These are phyloP conservation scores for Heterodera filipjevi DNA, from an alignment of 2,888 invertebrate species.

Conservation along the genomic window DNA sequence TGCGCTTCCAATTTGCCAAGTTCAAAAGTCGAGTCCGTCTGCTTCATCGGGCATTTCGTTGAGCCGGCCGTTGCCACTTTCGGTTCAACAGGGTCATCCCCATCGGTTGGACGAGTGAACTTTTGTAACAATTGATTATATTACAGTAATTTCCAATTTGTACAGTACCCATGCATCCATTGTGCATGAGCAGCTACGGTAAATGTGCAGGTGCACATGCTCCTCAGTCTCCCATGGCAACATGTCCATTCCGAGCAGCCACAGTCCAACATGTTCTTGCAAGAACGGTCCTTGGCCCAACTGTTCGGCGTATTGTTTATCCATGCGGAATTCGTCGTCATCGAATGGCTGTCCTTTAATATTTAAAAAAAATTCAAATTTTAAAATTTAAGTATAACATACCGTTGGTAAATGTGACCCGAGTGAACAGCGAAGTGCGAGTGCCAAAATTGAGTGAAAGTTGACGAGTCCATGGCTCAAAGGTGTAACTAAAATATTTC, in stretches of 20 bases:
- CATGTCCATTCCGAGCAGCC: background rate
- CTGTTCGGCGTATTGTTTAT: background rate
- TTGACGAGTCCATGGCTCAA: too few species aligned
- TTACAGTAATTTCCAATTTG: background rate
- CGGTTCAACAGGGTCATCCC: background rate
- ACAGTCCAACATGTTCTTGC: background rate
- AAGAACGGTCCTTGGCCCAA: background rate
- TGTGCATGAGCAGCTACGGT: background rate
- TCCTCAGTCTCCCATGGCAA: background rate
- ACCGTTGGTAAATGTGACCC: too few species aligned
- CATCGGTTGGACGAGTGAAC: background rate
- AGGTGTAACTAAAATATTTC: background rate
- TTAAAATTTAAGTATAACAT: background rate
- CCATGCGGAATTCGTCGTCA: background rate
- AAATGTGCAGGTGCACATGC: background rate
- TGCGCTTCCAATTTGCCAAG: background rate
- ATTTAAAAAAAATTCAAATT: background rate
- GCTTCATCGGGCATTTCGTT: background rate
- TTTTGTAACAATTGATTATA: background rate
- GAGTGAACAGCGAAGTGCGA: too few species aligned
- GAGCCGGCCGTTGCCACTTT: background rate
- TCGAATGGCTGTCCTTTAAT: too few species aligned
- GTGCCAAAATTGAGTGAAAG: too few species aligned
- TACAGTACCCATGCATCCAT: background rate
- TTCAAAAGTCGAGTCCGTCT: background rate